Base-by-base conservation (phyloP, 2,797 vertebrate species). In the Arremon brunneinucha region DNA sequence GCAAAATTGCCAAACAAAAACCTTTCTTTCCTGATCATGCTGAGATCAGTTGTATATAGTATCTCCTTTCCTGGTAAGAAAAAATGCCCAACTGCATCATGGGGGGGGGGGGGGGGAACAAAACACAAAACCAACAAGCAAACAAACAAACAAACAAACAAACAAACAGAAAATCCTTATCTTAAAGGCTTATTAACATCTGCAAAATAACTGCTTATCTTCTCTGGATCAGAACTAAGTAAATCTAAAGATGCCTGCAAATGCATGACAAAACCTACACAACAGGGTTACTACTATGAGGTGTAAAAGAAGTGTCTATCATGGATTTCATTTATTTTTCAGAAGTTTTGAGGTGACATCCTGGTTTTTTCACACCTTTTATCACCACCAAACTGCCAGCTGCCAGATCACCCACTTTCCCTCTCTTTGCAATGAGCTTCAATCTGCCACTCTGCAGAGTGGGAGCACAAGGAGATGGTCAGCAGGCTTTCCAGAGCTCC, bases 91-190 rank as follows among this genome's bases (percentile, higher is more conserved):
- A 15, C 14, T 68, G 28, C 8, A 41, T 78, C 30, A 30, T 35
- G 12, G 10, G 2, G 23, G 17, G 35, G 35, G 35, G 35, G 35
- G 35, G 35, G 35, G 35, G 35, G 26, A 35, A 17, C 3, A 0
- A 24, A 20, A 50, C 21, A 37, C 1, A 17, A 35, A 46, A 43
- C 2, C 2, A 24, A 32, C 3, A 8, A 59, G 7, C 4, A 10
- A 49, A 18, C 10, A 16, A 23, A 11, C 10, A 16, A 23, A 11
- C 5, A 14, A 34, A 34, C 2, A 6, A 34, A 35, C 35, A 35
- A 39, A 19, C 8, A n/a, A 77, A 13, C 3, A 50, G 14, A 71
- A 78, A 68, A 21, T 17, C 2, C 5, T 70, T 37, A 13, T 62
- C 27, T 56, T 90, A 41, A 41, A 47, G 12, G 18, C 8, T 63